These are phyloP conservation scores for Stegastes partitus DNA, from an alignment of 2,113 vertebrate genomes.

Conservation along the genomic window DNA sequence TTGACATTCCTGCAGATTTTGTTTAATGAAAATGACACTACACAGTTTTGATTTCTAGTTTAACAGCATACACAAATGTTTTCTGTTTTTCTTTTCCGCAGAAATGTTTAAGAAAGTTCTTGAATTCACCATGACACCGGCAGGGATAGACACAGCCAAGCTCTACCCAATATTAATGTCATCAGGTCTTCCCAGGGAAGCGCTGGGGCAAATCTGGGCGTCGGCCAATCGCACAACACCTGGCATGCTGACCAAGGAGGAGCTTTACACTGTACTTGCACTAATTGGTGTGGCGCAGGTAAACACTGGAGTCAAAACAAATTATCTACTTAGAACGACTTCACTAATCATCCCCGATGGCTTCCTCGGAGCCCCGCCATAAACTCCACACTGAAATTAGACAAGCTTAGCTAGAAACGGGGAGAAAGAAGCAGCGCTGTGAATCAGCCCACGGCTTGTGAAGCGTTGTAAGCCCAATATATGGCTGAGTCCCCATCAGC, in stretches of 20 bases:
- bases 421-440: slow-evolving; percentile 11
- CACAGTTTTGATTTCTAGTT: neutral
- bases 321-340: slow-evolving; percentile 37
- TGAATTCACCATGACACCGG: slow-evolving; percentile 92
- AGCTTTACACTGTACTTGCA: slow-evolving; percentile 94
- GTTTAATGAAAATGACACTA: neutral
- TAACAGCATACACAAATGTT: neutral
- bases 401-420: slow-evolving; percentile 8
- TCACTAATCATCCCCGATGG: slow-evolving; percentile 31
- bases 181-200: slow-evolving; percentile 96
- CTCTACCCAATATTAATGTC: slow-evolving; percentile 98
- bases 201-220: slow-evolving; percentile 97
- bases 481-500: slow-evolving; percentile 51
- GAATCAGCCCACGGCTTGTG: slow-evolving; percentile 41
- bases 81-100: slow-evolving; percentile 66
- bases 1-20: slow-evolving; percentile 1
- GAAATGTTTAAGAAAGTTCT: slow-evolving; percentile 97
- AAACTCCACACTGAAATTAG: slow-evolving; percentile 33
- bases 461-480: slow-evolving; percentile 40
- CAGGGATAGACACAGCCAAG: slow-evolving; percentile 96
- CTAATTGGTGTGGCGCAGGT: slow-evolving; percentile 97
- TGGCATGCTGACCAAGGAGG: slow-evolving; percentile 97
- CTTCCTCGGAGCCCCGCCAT: slow-evolving; percentile 3
- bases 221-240: slow-evolving; percentile 96
- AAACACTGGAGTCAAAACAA: slow-evolving; percentile 53